Base-by-base conservation (phyloP, 2,797 vertebrate genomes). In the Sebastes diaconus region DNA sequence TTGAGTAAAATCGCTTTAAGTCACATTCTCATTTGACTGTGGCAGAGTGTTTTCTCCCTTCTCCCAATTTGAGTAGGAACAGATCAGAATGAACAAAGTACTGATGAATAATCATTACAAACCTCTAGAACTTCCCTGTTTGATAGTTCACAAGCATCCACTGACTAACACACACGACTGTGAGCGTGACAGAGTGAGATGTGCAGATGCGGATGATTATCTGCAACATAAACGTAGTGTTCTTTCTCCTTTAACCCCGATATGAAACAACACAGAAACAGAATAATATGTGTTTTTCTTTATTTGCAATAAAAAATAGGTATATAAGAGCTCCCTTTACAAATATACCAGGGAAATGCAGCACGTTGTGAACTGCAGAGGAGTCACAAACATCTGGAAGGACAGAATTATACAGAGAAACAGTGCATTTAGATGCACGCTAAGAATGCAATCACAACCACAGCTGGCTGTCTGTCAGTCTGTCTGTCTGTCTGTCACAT, bases 251-350 rank as follows among this genome's bases (percentile, higher is more conserved):
- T 18, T 18, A 18, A 16, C 42, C 14, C 16, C 16, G 14, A 52
- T 20, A 52, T 52, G 46, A 52, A 69, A 57, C 20, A 25, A 68
- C 24, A 69, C 3, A 13, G 34, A 70, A 22, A 61, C 75, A 16
- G 4, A 13, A 66, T 22, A 80, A 16, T 63, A 83, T 52, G 63
- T 65, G 50, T 52, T 77, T 80, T 82, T 78, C 65, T 93, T 94
- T 93, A 94, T 94, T 94, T 90, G 81, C 87, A 74, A 94, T 94
- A 93, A 90, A 94, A 95, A 94, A 94, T 87, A 89, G 82, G 82
- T 94, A 90, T 94, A 90, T 54, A 94, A 93, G 88, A 92, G 80
- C 81, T 92, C 88, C 88, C 88, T 92, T 92, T 89, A 92, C 88
- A 94, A 94, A 93, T 87, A 90, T 81, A 84, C 24, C 87, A 88